phyloP scores from a whole-genome alignment of 2,888 invertebrate genomes.

The Eretmocerus hayati region DNA sequence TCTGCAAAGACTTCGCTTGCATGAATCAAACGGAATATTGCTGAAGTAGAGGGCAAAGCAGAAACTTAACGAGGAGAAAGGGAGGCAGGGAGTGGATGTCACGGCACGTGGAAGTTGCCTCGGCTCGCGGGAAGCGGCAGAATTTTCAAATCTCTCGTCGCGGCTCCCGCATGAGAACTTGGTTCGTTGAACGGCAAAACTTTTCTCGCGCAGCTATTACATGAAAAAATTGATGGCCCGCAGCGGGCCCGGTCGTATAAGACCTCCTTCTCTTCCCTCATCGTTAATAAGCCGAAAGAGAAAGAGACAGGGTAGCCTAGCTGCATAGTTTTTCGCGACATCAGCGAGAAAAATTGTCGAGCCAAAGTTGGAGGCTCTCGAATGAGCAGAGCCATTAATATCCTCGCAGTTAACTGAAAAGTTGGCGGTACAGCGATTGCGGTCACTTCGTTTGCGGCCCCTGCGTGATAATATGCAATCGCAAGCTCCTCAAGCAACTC shows the following conservation, averaged over 20 bases:
- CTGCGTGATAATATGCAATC: slow-evolving; percentile 15
- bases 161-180: slow-evolving; percentile 3
- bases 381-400: slow-evolving; percentile 20
- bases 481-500: slow-evolving; percentile 16
- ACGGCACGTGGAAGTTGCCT: no score
- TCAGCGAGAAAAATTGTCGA: slow-evolving; percentile 17
- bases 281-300: neutral
- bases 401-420: slow-evolving; percentile 9
- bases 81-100: no score
- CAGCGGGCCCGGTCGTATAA: neutral
- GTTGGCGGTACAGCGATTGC: neutral
- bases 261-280: no score
- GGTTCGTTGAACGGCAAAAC: neutral
- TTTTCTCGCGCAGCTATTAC: slow-evolving; percentile 9
- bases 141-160: neutral
- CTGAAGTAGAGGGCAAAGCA: no score
- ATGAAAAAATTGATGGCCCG: slow-evolving; percentile 15
- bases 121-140: no score
- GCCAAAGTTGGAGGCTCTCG: slow-evolving; percentile 5
- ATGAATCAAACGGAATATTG: no score
- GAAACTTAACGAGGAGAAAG: no score
- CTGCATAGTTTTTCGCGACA: slow-evolving; percentile 12
- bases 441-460: neutral
- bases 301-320: neutral
- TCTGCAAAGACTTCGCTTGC: no score